Evolutionary conservation across 2,113 vertebrate species (phyloP), one percentile per base, ranked within the genome.

Genomic region (Mastomys coucha): DNA sequence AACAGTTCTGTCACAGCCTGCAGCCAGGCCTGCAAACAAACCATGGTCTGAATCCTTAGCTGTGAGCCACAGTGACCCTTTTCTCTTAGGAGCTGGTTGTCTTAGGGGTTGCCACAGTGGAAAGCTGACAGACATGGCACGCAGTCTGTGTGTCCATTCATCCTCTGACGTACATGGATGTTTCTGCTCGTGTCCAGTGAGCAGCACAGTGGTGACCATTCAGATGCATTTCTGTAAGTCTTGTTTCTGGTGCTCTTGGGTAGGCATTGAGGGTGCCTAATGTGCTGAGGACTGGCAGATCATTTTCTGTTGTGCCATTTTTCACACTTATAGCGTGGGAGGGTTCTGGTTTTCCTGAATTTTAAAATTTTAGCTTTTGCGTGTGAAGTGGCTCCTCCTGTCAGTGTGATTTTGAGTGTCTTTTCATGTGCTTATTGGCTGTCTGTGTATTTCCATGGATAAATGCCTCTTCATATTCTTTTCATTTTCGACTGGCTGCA

Each of bases 361-460:
- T 14, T 39, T 0, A n/a, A 13, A 16, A 16, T 4, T 0, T 0
- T 5, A 11, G 78, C 67, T 60, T 2, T 36, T 12, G 3, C 0
- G 0, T 10, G 26, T 16, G 16, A 5, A 19, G 56, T 39, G 39
- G 33, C 1, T 0, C 28, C 53, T 93, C 4, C 0, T 22, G 9
- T 42, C 53, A 28, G 8, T 24, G 70, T 36, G 3, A 49, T 39
- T 53, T 20, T 70, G 53, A 31, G 49, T 28, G 8, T 39, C 80
- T 20, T 72, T 58, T 63, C 6, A 26, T 26, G 5, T 39, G 65
- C 82, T 31, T 42, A 24, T 19, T 69, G 81, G 76, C 70, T 82
- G 2, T 33, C 39, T 39, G 2, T 60, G 0, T 36, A 3, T 86
- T 67, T 76, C 36, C 63, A 5, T 39, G 78, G 60, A 80, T 91